Percentiles rank a stretch among this genome's conserved stretches.
These are phyloP conservation scores for Zosterops lateralis DNA, from an alignment of 2,113 vertebrate species.

Conservation along the genomic window DNA sequence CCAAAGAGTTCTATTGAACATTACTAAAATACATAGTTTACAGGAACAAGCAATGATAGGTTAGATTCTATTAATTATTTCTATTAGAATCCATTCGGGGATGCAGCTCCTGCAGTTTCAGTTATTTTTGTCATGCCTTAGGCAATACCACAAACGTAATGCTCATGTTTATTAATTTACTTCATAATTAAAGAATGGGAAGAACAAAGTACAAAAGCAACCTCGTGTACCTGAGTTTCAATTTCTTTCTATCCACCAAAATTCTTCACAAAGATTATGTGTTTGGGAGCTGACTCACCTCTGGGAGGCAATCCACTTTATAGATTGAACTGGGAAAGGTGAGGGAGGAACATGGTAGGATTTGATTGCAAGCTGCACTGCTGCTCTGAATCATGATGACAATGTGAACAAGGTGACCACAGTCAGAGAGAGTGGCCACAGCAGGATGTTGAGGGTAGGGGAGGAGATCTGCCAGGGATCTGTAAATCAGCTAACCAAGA, in stretches of 20 bases:
- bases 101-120: neutral
- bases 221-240: neutral
- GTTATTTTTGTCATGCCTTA: neutral
- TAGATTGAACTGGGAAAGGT: neutral
- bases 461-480: neutral
- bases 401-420: neutral
- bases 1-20: neutral
- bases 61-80: neutral
- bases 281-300: neutral
- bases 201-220: neutral
- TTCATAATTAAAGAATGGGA: conserved; percentile 2
- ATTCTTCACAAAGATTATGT: neutral
- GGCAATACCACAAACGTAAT: neutral
- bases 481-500: neutral
- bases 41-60: neutral
- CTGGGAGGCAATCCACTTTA: neutral
- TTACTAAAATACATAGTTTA: neutral
- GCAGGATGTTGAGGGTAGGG: neutral
- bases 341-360: neutral
- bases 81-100: neutral
- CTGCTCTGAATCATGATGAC: neutral
- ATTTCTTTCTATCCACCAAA: neutral
- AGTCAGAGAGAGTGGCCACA: neutral
- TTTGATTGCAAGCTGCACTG: neutral
- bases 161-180: neutral